Evolutionary conservation across 2,888 invertebrate genomes (phyloP), one percentile per base, ranked within the genome.

Genomic region (Sphaerophoria rueppellii): DNA sequence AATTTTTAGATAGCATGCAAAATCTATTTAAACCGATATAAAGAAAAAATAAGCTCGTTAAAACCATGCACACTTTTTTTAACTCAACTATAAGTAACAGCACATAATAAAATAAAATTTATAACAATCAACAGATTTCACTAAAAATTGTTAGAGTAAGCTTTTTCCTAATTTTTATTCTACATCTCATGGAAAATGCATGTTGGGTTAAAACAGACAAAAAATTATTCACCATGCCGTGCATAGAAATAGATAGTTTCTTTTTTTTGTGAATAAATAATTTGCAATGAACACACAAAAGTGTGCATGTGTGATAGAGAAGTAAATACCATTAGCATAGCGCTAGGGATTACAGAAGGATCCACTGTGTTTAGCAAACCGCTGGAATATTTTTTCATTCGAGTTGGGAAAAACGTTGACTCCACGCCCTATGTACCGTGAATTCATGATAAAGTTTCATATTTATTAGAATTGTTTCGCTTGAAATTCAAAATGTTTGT

Each of bases 311-410:
- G 50, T 11, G 37, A 83, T 71, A 74, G 24, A 24, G 24, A 24
- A 24, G 75, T 79, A 86, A 79, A 91, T 91, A 91, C 91, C 91
- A 90, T 90, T 89, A 91, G 89, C 89, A 91, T 89, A 82, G 91
- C 90, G 89, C 89, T 90, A 88, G 91, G 90, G 89, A 91, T 90
- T 88, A 91, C 90, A 86, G 91, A 89, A 89, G 90, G 90, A 89
- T 91, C 91, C 89, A 91, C 90, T 88, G 90, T 91, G 89, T 91
- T 91, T 89, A 91, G 89, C 89, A 91, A 90, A 89, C 92, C 91
- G 89, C 91, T 91, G 87, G 91, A 90, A 90, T 92, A 91, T 88
- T 92, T 91, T 91, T 91, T 90, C 90, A 91, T 90, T 89, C 91
- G 92, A 89, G 89, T 90, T 85, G 90, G 89, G 85, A 91, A 91